A percentile compares a stretch with the other conserved stretches of the same genome.
Evolutionary conservation across 2,888 invertebrate species (phyloP).

Genomic region (Pollenia griseotomentosa): DNA sequence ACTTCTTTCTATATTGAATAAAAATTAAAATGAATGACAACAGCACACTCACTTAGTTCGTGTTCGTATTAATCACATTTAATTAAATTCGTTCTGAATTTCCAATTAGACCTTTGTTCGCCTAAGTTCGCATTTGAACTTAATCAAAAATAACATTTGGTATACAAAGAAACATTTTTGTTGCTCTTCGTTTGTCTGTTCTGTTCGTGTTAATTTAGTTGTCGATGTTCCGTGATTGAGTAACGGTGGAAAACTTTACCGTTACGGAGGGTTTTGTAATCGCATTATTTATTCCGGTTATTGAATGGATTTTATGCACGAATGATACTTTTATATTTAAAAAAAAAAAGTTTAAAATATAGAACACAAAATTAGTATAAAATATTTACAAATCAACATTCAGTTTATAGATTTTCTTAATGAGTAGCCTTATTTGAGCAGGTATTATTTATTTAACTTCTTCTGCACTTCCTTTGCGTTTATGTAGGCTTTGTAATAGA

Average conservation of each 20-base stretch:
- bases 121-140: too few relatives aligned
- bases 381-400: background rate
- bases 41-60: background rate
- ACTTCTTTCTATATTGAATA: background rate
- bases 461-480: conserved; percentile 61
- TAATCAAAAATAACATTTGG: too few relatives aligned
- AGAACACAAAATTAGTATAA: background rate
- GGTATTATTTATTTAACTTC: background rate
- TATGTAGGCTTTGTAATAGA: conserved; percentile 76
- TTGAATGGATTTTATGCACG: background rate
- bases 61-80: background rate
- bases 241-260: background rate
- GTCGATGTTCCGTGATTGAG: background rate
- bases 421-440: background rate
- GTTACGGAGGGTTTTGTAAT: background rate
- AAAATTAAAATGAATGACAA: background rate
- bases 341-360: too few relatives aligned
- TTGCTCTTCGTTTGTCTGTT: background rate
- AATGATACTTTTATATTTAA: background rate
- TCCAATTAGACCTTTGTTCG: background rate
- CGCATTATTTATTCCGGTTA: conserved; percentile 3
- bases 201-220: background rate
- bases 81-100: background rate
- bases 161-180: background rate
- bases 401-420: background rate